Conservation (phyloP, 53 echinoderm and acorn worm genomes). For the Hippasteria phrygiana region DNA sequence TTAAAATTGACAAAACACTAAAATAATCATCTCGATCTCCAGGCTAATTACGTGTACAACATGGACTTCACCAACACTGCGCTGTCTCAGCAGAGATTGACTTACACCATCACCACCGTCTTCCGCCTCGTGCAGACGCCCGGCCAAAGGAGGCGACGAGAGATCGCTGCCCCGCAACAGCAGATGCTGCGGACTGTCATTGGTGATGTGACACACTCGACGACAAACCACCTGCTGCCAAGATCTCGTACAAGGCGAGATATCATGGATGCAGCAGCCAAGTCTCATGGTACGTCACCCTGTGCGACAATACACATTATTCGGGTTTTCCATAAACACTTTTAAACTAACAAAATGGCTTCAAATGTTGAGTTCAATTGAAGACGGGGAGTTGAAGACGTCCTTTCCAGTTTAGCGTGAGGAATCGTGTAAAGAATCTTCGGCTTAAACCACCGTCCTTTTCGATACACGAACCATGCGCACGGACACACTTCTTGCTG, state of each 20-base stretch:
- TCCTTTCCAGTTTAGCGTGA: too few species aligned
- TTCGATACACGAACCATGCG: too few species aligned
- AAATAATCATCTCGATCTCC: neutral
- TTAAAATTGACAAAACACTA: too few species aligned
- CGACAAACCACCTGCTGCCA: too few species aligned
- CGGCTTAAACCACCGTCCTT: too few species aligned
- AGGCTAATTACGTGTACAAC: slow-evolving; percentile 42
- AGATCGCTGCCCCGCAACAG: neutral
- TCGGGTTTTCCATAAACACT: too few species aligned
- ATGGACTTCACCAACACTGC: slow-evolving; percentile 82
- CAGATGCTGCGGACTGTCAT: neutral
- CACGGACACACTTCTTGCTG: too few species aligned
- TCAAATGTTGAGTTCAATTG: too few species aligned
- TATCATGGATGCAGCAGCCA: slow-evolving; percentile 26
- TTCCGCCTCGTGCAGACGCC: slow-evolving; percentile 53
- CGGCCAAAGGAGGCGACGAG: neutral
- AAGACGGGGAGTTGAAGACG: too few species aligned
- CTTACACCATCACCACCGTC: slow-evolving; percentile 84
- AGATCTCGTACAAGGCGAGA: slow-evolving; percentile 36
- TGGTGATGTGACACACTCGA: slow-evolving; percentile 2
- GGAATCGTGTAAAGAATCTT: too few species aligned
- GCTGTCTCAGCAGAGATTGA: slow-evolving; percentile 68
- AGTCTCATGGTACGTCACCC: slow-evolving; percentile 54
- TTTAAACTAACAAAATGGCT: too few species aligned
- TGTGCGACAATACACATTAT: too few species aligned